Evolutionary conservation across 2,888 invertebrate genomes (phyloP).

Genomic region (Nudaria mundana): DNA sequence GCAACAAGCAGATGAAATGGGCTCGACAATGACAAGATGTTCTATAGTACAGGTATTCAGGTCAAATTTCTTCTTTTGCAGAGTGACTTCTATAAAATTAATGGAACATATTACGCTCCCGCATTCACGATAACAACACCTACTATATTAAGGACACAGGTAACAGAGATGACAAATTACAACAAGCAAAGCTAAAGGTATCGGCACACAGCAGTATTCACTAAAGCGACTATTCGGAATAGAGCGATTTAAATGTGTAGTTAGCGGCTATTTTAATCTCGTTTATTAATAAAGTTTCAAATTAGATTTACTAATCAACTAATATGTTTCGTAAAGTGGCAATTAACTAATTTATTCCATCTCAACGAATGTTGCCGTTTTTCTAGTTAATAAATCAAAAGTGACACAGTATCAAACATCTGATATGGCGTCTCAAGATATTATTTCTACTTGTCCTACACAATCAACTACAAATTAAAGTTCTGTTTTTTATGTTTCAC

Average conservation of each 20-base stretch:
- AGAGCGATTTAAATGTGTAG: background rate
- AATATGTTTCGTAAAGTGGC: too few species aligned
- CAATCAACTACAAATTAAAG: too few species aligned
- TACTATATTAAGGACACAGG: conserved; percentile 63
- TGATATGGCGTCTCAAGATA: too few species aligned
- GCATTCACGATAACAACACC: conserved; percentile 63
- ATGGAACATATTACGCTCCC: conserved; percentile 70
- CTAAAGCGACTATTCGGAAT: conserved; percentile 1
- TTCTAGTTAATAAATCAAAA: too few species aligned
- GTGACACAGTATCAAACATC: too few species aligned
- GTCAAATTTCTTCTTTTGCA: conserved; percentile 67
- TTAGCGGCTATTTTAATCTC: background rate
- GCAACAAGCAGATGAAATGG: conserved; percentile 6
- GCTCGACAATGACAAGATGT: conserved; percentile 19
- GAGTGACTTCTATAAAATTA: conserved; percentile 80
- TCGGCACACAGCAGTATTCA: conserved; percentile 4
- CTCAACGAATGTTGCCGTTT: too few species aligned
- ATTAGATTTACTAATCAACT: too few species aligned
- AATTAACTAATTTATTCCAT: too few species aligned
- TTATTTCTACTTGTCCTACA: too few species aligned
- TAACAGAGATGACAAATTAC: conserved; percentile 50
- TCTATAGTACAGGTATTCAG: conserved; percentile 34
- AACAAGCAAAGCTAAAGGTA: conserved; percentile 27
- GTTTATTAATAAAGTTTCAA: too few species aligned
- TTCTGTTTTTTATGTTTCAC: too few species aligned